Percentiles rank a stretch among this genome's conserved stretches.
phyloP scores from a whole-genome alignment of 2,113 vertebrate genomes.

The Lethenteron reissneri region DNA sequence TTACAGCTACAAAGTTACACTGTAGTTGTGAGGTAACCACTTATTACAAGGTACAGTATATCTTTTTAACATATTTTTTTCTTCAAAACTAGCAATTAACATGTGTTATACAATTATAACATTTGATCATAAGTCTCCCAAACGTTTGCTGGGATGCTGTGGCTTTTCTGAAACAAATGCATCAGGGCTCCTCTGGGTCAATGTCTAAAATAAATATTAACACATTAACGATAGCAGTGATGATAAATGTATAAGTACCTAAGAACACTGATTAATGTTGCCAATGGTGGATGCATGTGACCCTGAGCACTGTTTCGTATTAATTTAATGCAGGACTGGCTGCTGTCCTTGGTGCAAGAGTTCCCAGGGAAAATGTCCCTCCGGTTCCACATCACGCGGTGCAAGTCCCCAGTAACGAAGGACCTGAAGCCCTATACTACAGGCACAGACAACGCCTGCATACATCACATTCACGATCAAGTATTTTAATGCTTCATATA shows the following conservation, averaged over 20 bases:
- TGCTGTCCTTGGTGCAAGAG: constrained; percentile 35
- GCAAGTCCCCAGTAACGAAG: constrained; percentile 29
- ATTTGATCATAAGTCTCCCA: too few relatives aligned
- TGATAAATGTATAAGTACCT: background rate
- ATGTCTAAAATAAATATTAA: background rate
- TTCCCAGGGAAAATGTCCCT: constrained; percentile 57
- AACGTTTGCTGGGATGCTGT: too few relatives aligned
- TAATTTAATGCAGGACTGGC: constrained; percentile 30
- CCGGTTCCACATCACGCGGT: constrained; percentile 53
- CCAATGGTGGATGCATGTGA: constrained; percentile 13
- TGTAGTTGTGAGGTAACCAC: background rate
- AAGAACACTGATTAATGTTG: constrained; percentile 17
- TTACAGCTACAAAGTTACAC: background rate
- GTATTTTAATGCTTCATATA: background rate
- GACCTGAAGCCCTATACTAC: constrained; percentile 38
- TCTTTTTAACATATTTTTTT: too few relatives aligned
- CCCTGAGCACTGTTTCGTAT: constrained; percentile 21
- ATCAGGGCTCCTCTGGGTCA: background rate
- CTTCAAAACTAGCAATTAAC: too few relatives aligned
- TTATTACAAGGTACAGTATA: too few relatives aligned
- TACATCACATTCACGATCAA: constrained; percentile 18
- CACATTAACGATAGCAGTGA: background rate
- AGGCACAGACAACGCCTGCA: constrained; percentile 13
- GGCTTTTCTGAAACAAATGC: too few relatives aligned
- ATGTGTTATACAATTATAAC: too few relatives aligned